A percentile compares a stretch with the other conserved stretches of the same genome.
Conservation (phyloP, 2,113 vertebrate genomes). For the Seriola quinqueradiata region DNA sequence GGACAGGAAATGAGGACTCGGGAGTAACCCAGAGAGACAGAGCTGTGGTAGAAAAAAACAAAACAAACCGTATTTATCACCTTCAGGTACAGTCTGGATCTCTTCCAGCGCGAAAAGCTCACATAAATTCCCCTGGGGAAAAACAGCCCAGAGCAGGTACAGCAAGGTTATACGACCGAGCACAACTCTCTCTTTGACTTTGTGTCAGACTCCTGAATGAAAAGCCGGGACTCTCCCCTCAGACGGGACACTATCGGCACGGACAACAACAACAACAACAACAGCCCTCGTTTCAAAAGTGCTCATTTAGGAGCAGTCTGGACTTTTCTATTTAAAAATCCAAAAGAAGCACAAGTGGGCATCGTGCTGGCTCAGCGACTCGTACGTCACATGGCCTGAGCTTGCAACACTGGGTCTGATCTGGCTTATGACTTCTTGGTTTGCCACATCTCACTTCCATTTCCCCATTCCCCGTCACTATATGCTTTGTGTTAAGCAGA, state of each 20-base stretch:
- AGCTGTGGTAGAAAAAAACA: not conserved
- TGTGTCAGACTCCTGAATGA: not conserved
- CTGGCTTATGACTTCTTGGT: constrained; percentile 17
- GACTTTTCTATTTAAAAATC: not conserved
- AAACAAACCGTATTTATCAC: constrained; percentile 26
- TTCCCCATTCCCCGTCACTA: constrained; percentile 28
- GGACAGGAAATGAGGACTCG: constrained; percentile 59
- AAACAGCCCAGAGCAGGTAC: constrained; percentile 13
- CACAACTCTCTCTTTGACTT: not conserved
- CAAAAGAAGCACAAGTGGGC: constrained; percentile 12
- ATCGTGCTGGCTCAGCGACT: constrained; percentile 52
- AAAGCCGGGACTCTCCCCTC: not conserved
- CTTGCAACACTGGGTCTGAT: constrained; percentile 34
- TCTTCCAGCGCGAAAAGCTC: constrained; percentile 21
- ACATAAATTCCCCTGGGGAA: constrained; percentile 5
- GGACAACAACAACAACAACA: no score
- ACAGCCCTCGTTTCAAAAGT: not conserved
- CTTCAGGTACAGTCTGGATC: constrained; percentile 19
- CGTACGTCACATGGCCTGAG: constrained; percentile 5
- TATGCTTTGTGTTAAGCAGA: not conserved
- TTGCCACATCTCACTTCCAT: constrained; percentile 34
- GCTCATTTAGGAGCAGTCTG: not conserved
- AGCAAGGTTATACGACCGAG: constrained; percentile 20
- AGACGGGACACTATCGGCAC: not conserved
- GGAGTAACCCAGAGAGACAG: constrained; percentile 42